These are phyloP conservation scores for Boloria euphrosyne DNA, from an alignment of 2,888 invertebrate genomes.

Conservation along the genomic window DNA sequence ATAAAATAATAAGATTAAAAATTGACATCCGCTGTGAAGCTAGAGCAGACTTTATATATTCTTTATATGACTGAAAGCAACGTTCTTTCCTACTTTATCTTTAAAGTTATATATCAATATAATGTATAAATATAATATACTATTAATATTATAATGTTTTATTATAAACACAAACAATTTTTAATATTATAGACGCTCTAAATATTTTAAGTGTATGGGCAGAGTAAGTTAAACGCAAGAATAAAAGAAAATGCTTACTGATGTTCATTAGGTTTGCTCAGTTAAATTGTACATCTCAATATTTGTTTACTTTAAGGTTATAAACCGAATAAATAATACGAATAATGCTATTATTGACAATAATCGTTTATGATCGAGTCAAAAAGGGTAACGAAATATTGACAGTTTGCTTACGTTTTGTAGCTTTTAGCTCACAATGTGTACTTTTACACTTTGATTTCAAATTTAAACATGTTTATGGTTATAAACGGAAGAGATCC, in stretches of 20 bases:
- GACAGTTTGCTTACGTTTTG: constrained; percentile 8
- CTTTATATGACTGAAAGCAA: too few relatives aligned
- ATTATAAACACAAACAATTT: too few relatives aligned
- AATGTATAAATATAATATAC: too few relatives aligned
- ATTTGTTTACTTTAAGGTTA: constrained; percentile 36
- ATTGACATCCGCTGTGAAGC: too few relatives aligned
- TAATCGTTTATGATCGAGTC: constrained; percentile 32
- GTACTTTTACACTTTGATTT: neutral
- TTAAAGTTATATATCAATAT: too few relatives aligned
- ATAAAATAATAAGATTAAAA: too few relatives aligned
- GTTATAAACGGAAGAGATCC: too few relatives aligned
- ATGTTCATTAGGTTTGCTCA: constrained; percentile 53
- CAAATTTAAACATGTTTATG: neutral
- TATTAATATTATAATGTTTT: too few relatives aligned
- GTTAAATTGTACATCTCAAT: constrained; percentile 46
- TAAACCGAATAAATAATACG: constrained; percentile 22
- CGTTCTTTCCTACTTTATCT: too few relatives aligned
- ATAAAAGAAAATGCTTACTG: constrained; percentile 47
- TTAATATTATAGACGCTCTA: constrained; percentile 11
- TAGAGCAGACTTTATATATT: too few relatives aligned
- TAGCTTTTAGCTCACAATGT: neutral
- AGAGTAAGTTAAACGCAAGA: constrained; percentile 6
- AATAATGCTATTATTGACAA: constrained; percentile 27
- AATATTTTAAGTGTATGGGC: constrained; percentile 8
- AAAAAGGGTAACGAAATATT: constrained; percentile 23